Conservation (phyloP, 2,888 invertebrate genomes). For the Eupeodes luniger region DNA sequence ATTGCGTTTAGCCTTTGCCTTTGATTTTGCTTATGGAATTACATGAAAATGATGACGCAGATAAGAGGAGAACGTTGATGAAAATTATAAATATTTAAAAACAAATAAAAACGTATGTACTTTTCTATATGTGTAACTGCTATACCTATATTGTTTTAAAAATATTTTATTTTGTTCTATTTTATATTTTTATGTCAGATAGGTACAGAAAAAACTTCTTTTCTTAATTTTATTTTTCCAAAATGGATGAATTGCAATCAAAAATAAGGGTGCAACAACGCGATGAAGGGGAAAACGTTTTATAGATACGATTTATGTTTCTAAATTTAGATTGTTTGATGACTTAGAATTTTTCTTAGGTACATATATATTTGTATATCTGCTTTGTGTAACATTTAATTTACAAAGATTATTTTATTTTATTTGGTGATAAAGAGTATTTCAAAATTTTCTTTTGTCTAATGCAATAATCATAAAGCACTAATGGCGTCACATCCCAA, state of each 20-base stretch:
- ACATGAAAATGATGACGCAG: conserved; percentile 66
- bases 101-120: conserved; percentile 58
- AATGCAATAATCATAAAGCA: conserved; percentile 65
- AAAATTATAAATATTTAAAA: conserved; percentile 27
- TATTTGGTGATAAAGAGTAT: conserved; percentile 6
- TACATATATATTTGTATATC: neutral
- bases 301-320: conserved; percentile 35
- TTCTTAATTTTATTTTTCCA: conserved; percentile 3
- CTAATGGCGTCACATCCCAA: conserved; percentile 75
- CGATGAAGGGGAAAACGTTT: conserved; percentile 10
- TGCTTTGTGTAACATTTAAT: neutral
- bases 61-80: conserved; percentile 56
- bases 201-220: conserved; percentile 14
- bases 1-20: neutral
- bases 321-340: conserved; percentile 56
- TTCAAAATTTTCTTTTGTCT: conserved; percentile 43
- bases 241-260: conserved; percentile 35
- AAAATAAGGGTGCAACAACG: conserved; percentile 37
- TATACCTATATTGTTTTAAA: neutral
- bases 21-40: neutral
- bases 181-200: conserved; percentile 20
- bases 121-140: neutral
- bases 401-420: neutral
- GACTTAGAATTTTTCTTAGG: neutral
- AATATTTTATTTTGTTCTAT: neutral